phyloP scores from a whole-genome alignment of 2,113 vertebrate genomes.

The Centropristis striata region DNA sequence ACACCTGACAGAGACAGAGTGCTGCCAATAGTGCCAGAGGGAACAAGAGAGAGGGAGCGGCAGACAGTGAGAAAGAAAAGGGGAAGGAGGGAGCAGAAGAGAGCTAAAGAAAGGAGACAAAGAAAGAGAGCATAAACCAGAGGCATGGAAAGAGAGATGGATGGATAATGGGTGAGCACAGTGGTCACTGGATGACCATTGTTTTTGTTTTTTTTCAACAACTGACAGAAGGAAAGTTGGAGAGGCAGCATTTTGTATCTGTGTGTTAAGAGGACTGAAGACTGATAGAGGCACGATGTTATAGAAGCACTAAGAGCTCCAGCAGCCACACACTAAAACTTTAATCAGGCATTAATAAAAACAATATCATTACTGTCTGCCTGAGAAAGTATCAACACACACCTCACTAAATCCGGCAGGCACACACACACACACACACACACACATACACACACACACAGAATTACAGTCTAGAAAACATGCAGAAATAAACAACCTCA shows the following conservation, averaged over 20 bases:
- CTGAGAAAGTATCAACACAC: conserved; percentile 55
- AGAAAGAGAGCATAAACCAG: conserved; percentile 39
- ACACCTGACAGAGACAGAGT: conserved; percentile 79
- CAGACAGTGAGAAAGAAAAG: conserved; percentile 56
- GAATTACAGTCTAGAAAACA: conserved; percentile 43
- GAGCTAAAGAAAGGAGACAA: conserved; percentile 49
- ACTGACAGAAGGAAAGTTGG: conserved; percentile 8
- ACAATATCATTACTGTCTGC: conserved; percentile 72
- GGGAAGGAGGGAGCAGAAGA: conserved; percentile 31
- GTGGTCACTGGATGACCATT: conserved; percentile 47
- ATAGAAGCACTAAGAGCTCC: conserved; percentile 48
- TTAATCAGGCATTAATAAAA: conserved; percentile 78
- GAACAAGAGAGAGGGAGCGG: conserved; percentile 57
- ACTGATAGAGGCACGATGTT: conserved; percentile 33
- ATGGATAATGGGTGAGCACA: conserved; percentile 38
- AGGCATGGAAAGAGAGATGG: conserved; percentile 44
- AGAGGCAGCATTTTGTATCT: conserved; percentile 42
- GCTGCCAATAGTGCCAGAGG: conserved; percentile 73
- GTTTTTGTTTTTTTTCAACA: conserved; percentile 49
- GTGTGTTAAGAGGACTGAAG: conserved; percentile 38
- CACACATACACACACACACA: conserved; percentile 18
- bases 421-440: background rate
- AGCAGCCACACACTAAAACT: conserved; percentile 63
- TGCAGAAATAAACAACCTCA: conserved; percentile 54
- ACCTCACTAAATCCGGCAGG: conserved; percentile 47